Base-by-base conservation (phyloP, 1,140 invertebrate genomes). In the Agrypnia vestita region DNA sequence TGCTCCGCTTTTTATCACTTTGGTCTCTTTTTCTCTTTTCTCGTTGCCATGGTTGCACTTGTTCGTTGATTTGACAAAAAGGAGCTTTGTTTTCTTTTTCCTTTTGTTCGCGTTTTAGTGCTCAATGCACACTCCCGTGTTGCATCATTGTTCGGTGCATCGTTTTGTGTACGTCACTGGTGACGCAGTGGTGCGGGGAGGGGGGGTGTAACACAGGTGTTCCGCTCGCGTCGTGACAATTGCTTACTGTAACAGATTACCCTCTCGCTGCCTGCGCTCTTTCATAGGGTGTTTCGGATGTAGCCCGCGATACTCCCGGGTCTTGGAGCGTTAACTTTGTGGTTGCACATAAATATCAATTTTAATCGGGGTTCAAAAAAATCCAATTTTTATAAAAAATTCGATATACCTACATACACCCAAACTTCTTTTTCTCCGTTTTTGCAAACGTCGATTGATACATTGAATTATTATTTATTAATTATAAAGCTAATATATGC, bases 151-250 rank as follows among this genome's bases (percentile, higher is more conserved):
- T 71, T 71, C 43, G 35, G 17, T 4, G 3, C 13, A 6, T 19
- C 13, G 1, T 15, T 61, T n/a, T 19, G 11, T 61, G 56, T 61
- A 19, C 56, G 10, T 4, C n/a, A 17, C 21, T 35, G 35, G 8
- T 1, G 35, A 0, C 15, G 13, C 0, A 3, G 8, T 0, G 21
- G 25, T n/a, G 35, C 6, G 1, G 61, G 13, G 19, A 8, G 12
- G 0, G 61, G 12, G 0, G 61, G 61, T 43, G 56, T 49, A 77
- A 67, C 59, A 77, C 75, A 77, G 75, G 75, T 77, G 75, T 76
- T 53, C 44, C 15, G 13, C 69, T 73, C 44, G 49, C 35, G 15
- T 67, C 43, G 44, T 77, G 53, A 62, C 61, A 56, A 77, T 77
- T 76, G 56, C 46, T 49, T 35, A 11, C 56, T 15, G 35, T 47